phyloP scores from a whole-genome alignment of 2,888 invertebrate genomes.

The Schizotus pectinicornis region DNA sequence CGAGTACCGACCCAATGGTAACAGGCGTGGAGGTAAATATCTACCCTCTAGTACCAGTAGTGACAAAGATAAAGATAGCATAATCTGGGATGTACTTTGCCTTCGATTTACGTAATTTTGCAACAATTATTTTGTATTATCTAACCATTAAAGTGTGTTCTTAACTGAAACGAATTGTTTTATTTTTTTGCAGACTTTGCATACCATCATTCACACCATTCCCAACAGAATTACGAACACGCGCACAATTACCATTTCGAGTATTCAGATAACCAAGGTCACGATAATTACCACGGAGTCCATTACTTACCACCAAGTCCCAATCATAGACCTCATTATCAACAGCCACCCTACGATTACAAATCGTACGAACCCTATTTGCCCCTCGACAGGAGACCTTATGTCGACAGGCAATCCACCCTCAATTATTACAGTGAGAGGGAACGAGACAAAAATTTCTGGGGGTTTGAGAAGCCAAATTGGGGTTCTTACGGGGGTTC shows the following conservation, averaged over 20 bases:
- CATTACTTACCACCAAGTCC: conserved; percentile 25
- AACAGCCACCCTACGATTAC: conserved; percentile 35
- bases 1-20: conserved; percentile 23
- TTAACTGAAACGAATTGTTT: conserved; percentile 23
- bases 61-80: conserved; percentile 19
- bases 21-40: conserved; percentile 53
- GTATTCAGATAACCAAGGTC: conserved; percentile 32
- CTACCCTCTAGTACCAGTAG: conserved; percentile 21
- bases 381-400: conserved; percentile 32
- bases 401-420: conserved; percentile 25
- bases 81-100: conserved; percentile 50
- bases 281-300: conserved; percentile 7
- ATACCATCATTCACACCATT: conserved; percentile 45
- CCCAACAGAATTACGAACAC: conserved; percentile 37
- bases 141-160: conserved; percentile 1
- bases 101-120: conserved; percentile 30
- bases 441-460: conserved; percentile 46
- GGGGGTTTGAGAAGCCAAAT: conserved; percentile 52
- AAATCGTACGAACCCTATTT: conserved; percentile 44
- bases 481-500: conserved; percentile 69
- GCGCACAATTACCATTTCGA: conserved; percentile 41
- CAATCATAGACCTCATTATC: conserved; percentile 8
- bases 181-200: conserved; percentile 47
- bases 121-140: conserved; percentile 12
- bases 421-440: conserved; percentile 38